Conservation (phyloP, 2,113 vertebrate species). For the Halichoeres trimaculatus region DNA sequence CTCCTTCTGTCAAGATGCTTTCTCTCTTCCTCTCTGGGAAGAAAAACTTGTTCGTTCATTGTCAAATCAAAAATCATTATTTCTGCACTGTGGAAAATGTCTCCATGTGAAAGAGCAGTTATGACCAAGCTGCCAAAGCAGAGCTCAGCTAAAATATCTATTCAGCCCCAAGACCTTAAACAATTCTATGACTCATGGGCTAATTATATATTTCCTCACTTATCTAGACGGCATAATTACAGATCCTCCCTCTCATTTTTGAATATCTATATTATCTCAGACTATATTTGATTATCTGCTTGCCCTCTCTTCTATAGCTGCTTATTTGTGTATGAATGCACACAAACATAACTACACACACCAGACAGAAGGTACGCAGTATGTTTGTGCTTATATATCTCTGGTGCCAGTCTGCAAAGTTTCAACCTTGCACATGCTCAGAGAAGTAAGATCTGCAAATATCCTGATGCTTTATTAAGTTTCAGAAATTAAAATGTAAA, state of each 20-base stretch:
- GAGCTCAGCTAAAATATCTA: conserved; percentile 31
- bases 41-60: too few species aligned
- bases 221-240: conserved; percentile 46
- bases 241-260: conserved; percentile 19
- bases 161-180: conserved; percentile 35
- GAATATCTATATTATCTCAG: conserved; percentile 39
- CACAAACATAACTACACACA: background rate
- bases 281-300: conserved; percentile 34
- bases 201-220: conserved; percentile 53
- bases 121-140: conserved; percentile 12
- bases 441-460: too few species aligned
- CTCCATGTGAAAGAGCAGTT: conserved; percentile 1
- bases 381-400: background rate
- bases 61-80: conserved; percentile 1
- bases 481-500: background rate
- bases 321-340: background rate
- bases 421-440: too few species aligned
- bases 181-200: conserved; percentile 33
- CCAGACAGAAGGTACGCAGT: background rate
- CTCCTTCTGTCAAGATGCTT: too few species aligned
- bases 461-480: too few species aligned
- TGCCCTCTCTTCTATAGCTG: background rate
- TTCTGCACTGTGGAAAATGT: background rate
- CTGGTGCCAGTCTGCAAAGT: too few species aligned
- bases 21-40: too few species aligned